Conservation (phyloP, 2,797 vertebrate species). For the Agapornis canus region DNA sequence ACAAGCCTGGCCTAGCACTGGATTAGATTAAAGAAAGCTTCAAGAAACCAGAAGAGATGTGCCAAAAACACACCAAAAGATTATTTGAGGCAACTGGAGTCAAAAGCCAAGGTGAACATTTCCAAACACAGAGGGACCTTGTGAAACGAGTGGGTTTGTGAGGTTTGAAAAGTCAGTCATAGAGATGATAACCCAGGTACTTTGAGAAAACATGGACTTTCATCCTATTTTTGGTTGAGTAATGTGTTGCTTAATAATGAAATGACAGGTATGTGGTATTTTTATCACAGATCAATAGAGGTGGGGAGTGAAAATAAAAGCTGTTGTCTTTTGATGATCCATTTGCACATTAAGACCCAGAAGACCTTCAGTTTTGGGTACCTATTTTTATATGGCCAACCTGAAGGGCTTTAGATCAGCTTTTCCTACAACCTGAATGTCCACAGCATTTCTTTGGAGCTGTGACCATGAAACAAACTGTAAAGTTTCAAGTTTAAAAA, state of each 20-base stretch:
- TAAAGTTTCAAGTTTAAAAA: neutral
- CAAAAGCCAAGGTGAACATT: constrained; percentile 44
- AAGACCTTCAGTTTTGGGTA: neutral
- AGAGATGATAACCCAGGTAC: neutral
- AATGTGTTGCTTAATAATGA: neutral
- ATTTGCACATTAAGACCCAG: neutral
- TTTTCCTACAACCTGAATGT: neutral
- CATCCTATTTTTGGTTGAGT: neutral
- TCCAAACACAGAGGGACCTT: neutral
- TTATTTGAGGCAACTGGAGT: constrained; percentile 17
- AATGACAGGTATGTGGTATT: neutral
- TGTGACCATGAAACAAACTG: accelerated
- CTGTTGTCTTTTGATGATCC: neutral
- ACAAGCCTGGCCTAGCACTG: neutral
- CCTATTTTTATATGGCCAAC: neutral
- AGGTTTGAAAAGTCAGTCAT: neutral
- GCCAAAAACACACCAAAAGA: constrained; percentile 39
- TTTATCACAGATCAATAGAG: constrained; percentile 9
- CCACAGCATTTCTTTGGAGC: neutral
- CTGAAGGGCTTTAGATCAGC: neutral
- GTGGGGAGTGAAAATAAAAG: neutral
- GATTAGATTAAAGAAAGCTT: constrained; percentile 28
- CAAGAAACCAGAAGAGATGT: constrained; percentile 17
- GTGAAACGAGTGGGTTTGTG: neutral
- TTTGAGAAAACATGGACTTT: neutral